Conservation (phyloP, 2,888 invertebrate species). For the Drosophila meridiana region DNA sequence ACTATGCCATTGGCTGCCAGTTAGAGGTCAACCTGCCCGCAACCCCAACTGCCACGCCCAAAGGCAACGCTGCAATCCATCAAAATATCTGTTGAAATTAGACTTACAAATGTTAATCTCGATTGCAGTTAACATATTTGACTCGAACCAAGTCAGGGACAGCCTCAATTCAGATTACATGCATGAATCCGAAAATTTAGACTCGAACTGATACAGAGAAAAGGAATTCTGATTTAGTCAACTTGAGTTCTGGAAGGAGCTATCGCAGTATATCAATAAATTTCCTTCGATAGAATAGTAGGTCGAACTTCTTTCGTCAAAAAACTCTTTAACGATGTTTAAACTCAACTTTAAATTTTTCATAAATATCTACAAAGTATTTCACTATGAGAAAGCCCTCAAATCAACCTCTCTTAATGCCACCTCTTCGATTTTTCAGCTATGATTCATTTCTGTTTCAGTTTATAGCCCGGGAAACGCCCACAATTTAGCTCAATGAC, state of each 20-base stretch:
- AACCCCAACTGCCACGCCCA: constrained; percentile 9
- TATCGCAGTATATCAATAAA: not conserved
- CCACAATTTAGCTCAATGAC: not conserved
- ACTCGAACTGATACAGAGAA: not conserved
- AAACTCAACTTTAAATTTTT: no score
- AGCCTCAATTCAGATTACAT: not conserved
- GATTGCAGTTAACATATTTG: not conserved
- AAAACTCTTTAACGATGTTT: no score
- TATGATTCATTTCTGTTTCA: not conserved
- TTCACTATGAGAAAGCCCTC: no score
- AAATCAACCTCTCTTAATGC: no score
- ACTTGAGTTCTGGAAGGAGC: no score
- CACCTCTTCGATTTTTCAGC: not conserved
- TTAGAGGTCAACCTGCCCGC: constrained; percentile 47
- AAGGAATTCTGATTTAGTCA: not conserved
- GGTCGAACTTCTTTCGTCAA: no score
- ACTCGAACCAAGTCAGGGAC: not conserved
- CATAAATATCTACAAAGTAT: no score
- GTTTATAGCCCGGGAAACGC: not conserved
- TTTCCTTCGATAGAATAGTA: no score
- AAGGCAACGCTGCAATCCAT: constrained; percentile 6
- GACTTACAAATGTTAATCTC: constrained; percentile 5
- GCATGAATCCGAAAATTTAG: not conserved
- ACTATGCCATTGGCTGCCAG: constrained; percentile 45
- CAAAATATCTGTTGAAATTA: constrained; percentile 13